Evolutionary conservation across 2,113 vertebrate genomes (phyloP).

Genomic region (Ageneiosus marmoratus): DNA sequence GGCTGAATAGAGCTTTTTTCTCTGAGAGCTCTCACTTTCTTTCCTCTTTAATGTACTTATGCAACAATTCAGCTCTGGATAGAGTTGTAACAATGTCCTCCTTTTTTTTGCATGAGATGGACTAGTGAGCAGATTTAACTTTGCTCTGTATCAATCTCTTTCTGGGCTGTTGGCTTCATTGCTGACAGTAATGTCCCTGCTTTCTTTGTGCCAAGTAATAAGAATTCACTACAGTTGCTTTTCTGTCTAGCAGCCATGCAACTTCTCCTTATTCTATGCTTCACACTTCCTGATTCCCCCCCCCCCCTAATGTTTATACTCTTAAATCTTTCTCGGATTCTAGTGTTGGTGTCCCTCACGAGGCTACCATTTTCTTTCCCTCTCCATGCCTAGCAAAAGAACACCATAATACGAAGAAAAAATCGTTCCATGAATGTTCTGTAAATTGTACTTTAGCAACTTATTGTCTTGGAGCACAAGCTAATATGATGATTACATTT

Average conservation of each 20-base stretch:
- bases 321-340: background rate
- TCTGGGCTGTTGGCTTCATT: background rate
- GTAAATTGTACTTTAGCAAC: background rate
- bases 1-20: constrained; percentile 1
- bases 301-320: background rate
- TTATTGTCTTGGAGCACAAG: background rate
- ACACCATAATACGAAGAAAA: background rate
- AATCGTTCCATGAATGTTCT: background rate
- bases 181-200: background rate
- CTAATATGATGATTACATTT: background rate
- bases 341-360: background rate
- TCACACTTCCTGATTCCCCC: too few relatives aligned
- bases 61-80: background rate
- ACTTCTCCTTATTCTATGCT: background rate
- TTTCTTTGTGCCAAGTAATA: background rate
- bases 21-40: background rate
- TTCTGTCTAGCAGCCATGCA: background rate
- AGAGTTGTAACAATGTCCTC: background rate
- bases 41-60: constrained; percentile 1
- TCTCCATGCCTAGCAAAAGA: background rate
- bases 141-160: background rate
- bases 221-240: background rate
- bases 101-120: background rate
- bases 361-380: background rate
- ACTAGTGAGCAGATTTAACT: background rate